Conservation (phyloP, 2,113 vertebrate species). For the Noturus placidus region DNA sequence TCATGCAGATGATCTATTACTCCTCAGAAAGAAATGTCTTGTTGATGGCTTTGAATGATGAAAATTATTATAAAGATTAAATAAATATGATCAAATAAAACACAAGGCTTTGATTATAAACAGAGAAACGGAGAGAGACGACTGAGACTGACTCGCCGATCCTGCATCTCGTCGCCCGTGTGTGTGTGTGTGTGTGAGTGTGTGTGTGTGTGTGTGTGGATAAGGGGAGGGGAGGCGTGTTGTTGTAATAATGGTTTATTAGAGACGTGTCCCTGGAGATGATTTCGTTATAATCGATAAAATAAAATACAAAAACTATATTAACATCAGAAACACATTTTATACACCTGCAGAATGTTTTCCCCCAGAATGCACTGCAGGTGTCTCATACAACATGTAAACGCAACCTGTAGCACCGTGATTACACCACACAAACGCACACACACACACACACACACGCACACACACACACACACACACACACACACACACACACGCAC, state of each 20-base stretch:
- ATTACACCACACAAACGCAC: conserved; percentile 62
- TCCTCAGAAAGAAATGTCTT: neutral
- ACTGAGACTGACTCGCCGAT: neutral
- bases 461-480: conserved; percentile 13
- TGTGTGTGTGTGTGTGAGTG: conserved; percentile 31
- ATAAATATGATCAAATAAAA: neutral
- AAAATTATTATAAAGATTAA: neutral
- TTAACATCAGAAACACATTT: conserved; percentile 5
- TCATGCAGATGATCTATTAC: neutral
- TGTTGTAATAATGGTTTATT: conserved; percentile 29
- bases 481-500: conserved; percentile 43
- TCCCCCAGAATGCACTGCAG: conserved; percentile 32
- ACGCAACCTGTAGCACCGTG: conserved; percentile 65
- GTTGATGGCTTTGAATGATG: neutral
- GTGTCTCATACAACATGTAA: conserved; percentile 40
- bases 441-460: conserved; percentile 49
- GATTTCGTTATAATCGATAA: conserved; percentile 15
- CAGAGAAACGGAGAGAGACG: neutral
- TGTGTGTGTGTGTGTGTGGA: conserved; percentile 31
- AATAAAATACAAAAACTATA: neutral
- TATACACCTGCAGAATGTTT: neutral
- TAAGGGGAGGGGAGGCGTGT: neutral
- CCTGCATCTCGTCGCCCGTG: neutral
- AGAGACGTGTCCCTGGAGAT: conserved; percentile 17
- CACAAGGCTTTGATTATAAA: neutral